These are phyloP conservation scores for Odiellus spinosus DNA, from an alignment of 2,888 invertebrate species.

Conservation along the genomic window DNA sequence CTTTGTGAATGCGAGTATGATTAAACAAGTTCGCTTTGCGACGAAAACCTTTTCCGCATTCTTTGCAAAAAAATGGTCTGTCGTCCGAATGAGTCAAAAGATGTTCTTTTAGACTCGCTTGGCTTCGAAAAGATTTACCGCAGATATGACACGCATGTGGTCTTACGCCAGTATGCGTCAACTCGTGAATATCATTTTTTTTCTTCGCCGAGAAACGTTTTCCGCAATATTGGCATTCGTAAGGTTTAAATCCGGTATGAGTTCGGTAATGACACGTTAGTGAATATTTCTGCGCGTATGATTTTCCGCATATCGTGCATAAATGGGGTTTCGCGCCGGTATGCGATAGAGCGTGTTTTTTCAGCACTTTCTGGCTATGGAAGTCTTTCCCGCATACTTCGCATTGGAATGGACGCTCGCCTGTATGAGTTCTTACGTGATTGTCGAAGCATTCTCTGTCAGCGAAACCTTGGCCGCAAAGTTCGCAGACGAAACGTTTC, in stretches of 20 bases:
- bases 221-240: neutral
- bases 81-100: neutral
- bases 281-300: neutral
- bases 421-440: neutral
- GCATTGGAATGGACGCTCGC: neutral
- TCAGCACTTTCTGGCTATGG: neutral
- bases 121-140: neutral
- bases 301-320: conserved; percentile 1
- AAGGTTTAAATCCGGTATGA: conserved; percentile 4
- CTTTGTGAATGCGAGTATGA: neutral
- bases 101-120: neutral
- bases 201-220: neutral
- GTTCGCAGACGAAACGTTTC: neutral
- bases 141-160: conserved; percentile 1
- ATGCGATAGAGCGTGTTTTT: neutral
- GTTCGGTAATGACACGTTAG: neutral
- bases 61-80: neutral
- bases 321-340: neutral
- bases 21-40: neutral
- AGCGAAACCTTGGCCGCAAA: neutral
- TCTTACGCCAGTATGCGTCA: neutral
- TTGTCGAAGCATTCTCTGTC: neutral
- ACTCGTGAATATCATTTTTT: neutral
- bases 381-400: neutral
- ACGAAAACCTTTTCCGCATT: neutral